A percentile compares a stretch with the other conserved stretches of the same genome.
These are phyloP conservation scores for Poeciliopsis retropinna DNA, from an alignment of 2,113 vertebrate genomes.

Conservation along the genomic window DNA sequence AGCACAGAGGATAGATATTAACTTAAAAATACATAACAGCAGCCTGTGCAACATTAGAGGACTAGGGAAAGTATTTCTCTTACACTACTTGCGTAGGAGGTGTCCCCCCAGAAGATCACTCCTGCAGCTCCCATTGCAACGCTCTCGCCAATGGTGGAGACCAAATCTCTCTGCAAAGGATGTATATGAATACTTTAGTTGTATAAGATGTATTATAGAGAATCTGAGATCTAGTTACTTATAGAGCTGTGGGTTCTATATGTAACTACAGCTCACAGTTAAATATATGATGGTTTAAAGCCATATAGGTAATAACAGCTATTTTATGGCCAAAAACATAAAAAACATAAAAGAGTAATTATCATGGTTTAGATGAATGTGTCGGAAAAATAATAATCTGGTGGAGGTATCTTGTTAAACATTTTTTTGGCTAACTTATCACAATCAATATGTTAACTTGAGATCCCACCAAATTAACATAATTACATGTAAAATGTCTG, in stretches of 20 bases:
- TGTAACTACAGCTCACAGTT: neutral
- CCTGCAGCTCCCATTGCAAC: conserved; percentile 84
- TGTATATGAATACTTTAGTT: conserved; percentile 26
- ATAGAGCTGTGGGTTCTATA: too few relatives aligned
- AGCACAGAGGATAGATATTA: conserved; percentile 17
- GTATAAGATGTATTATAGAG: neutral
- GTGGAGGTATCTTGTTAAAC: too few relatives aligned
- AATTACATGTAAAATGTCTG: neutral
- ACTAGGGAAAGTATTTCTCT: conserved; percentile 35
- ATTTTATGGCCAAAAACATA: too few relatives aligned
- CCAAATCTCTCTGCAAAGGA: conserved; percentile 78
- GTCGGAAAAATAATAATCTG: too few relatives aligned
- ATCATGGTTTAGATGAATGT: too few relatives aligned
- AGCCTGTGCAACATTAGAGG: neutral
- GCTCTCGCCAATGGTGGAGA: conserved; percentile 84
- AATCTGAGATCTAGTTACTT: too few relatives aligned
- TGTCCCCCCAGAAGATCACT: conserved; percentile 85
- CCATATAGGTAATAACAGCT: too few relatives aligned
- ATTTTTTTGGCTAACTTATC: neutral
- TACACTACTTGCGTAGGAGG: conserved; percentile 78
- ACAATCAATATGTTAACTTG: neutral
- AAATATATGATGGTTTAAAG: neutral
- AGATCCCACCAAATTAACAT: neutral
- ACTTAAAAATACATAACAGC: neutral
- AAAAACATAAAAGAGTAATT: too few relatives aligned